phyloP scores from a whole-genome alignment of 1,140 invertebrate genomes.

The Drosophila micromelanica region DNA sequence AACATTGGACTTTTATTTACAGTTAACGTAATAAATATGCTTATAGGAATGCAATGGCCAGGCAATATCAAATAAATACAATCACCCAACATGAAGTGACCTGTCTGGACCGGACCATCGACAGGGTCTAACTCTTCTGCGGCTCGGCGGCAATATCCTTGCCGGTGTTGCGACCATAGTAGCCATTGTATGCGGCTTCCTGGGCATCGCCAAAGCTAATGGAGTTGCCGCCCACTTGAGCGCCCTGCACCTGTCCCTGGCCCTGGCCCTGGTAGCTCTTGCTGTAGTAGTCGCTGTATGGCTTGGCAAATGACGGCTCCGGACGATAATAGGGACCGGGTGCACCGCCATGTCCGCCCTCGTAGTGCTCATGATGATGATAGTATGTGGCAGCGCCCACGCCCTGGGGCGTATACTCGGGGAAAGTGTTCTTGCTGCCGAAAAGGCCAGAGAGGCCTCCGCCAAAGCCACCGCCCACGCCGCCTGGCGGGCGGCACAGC shows the following conservation, averaged over 20 bases:
- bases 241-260: slow-evolving; percentile 49
- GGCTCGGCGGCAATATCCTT: slow-evolving; percentile 76
- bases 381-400: slow-evolving; percentile 86
- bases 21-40: slow-evolving; percentile 73
- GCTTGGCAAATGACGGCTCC: slow-evolving; percentile 82
- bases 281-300: slow-evolving; percentile 84
- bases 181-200: slow-evolving; percentile 89
- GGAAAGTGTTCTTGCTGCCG: slow-evolving; percentile 84
- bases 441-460: slow-evolving; percentile 75
- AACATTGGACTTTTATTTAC: slow-evolving; percentile 67
- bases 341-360: slow-evolving; percentile 42
- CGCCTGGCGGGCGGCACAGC: slow-evolving; percentile 87
- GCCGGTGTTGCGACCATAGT: slow-evolving; percentile 85
- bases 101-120: slow-evolving; percentile 46
- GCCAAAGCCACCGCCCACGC: slow-evolving; percentile 61
- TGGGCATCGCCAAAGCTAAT: slow-evolving; percentile 88
- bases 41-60: slow-evolving; percentile 73
- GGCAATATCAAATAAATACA: slow-evolving; percentile 56
- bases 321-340: slow-evolving; percentile 68
- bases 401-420: slow-evolving; percentile 87
- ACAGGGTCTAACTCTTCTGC: slow-evolving; percentile 35
- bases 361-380: slow-evolving; percentile 84
- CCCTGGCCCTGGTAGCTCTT: slow-evolving; percentile 73
- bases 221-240: slow-evolving; percentile 80
- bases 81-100: slow-evolving; percentile 37